A percentile compares a stretch with the other conserved stretches of the same genome.
phyloP scores from a whole-genome alignment of 1,140 invertebrate genomes.

The Brachionus angularis region DNA sequence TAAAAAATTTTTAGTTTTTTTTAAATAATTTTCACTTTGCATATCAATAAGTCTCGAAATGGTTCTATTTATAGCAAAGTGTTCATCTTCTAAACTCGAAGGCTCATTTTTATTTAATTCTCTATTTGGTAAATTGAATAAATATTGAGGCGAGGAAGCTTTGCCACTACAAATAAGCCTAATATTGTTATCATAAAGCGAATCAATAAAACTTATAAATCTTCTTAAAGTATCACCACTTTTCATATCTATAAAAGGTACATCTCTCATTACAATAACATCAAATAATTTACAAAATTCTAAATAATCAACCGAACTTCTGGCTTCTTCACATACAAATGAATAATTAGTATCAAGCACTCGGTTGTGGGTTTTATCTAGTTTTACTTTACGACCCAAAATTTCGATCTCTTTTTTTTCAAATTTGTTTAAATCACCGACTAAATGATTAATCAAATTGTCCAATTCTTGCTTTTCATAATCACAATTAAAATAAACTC shows the following conservation, averaged over 20 bases:
- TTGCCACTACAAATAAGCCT: conserved; percentile 33
- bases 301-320: conserved; percentile 89
- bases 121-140: not conserved
- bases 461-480: conserved; percentile 68
- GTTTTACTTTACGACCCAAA: conserved; percentile 77
- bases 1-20: not conserved
- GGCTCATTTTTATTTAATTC: not conserved
- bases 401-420: conserved; percentile 71
- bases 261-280: conserved; percentile 81
- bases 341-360: conserved; percentile 79
- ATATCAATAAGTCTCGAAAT: conserved; percentile 87
- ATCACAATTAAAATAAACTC: conserved; percentile 67
- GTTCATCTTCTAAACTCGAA: conserved; percentile 67
- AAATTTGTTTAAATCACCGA: conserved; percentile 62
- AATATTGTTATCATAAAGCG: conserved; percentile 89
- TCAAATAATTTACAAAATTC: conserved; percentile 86
- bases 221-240: conserved; percentile 78
- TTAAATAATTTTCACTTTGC: conserved; percentile 81
- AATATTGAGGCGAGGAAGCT: conserved; percentile 19
- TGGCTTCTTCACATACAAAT: conserved; percentile 58
- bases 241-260: conserved; percentile 73
- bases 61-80: conserved; percentile 91
- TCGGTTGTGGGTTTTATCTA: conserved; percentile 83
- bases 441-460: conserved; percentile 79
- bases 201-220: conserved; percentile 95